Evolutionary conservation across 2,113 vertebrate genomes (phyloP).

Genomic region (Gavia stellata): DNA sequence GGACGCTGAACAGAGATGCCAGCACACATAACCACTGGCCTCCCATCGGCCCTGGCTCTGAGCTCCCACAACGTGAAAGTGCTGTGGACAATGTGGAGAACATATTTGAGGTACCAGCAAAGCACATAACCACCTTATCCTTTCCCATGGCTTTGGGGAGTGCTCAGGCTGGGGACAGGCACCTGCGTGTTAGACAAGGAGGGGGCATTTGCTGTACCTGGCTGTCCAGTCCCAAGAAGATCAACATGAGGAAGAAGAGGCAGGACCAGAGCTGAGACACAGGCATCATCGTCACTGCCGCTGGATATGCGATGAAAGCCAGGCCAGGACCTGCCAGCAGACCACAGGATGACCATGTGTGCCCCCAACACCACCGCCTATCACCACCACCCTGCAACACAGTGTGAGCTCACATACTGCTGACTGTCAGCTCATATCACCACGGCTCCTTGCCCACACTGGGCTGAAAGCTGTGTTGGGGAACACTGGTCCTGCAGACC

Average conservation of each 20-base stretch:
- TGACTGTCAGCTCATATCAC: neutral
- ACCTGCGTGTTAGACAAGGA: neutral
- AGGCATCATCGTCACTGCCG: constrained; percentile 85
- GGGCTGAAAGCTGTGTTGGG: neutral
- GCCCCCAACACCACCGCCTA: neutral
- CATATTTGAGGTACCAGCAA: neutral
- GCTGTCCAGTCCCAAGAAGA: constrained; percentile 87
- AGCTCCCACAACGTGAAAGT: neutral
- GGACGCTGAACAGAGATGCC: neutral
- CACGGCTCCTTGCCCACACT: neutral
- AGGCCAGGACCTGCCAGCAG: constrained; percentile 81
- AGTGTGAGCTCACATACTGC: neutral
- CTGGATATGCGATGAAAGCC: constrained; percentile 85
- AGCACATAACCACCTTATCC: neutral
- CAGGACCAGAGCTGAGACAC: constrained; percentile 86
- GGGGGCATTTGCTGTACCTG: constrained; percentile 69
- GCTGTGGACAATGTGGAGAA: neutral
- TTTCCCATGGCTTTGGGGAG: neutral
- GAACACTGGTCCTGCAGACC: neutral
- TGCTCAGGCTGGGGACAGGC: neutral
- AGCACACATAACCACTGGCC: neutral
- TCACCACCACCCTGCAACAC: neutral
- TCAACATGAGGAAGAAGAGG: constrained; percentile 91
- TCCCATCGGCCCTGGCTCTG: neutral
- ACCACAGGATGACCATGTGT: neutral